Conservation (phyloP, 1,140 invertebrate genomes). For the Magallana gigas region DNA sequence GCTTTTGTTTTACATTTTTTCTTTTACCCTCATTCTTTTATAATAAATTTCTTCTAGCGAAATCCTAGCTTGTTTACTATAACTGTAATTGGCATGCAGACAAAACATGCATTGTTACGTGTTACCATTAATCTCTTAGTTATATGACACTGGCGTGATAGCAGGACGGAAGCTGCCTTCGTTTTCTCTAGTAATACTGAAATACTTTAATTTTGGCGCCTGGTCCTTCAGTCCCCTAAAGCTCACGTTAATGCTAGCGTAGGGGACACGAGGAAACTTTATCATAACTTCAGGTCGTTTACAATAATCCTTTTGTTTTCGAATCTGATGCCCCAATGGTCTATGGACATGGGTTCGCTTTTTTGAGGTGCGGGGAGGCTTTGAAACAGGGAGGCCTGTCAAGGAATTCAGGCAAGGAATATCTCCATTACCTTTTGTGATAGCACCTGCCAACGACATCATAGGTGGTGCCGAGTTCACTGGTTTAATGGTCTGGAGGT, state of each 20-base stretch:
- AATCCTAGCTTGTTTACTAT: conserved; percentile 29
- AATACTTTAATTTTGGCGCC: conserved; percentile 69
- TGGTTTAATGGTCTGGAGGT: conserved; percentile 69
- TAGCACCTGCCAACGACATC: conserved; percentile 36
- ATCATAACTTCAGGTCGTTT: conserved; percentile 63
- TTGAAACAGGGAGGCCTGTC: conserved; percentile 63
- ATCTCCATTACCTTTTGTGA: conserved; percentile 72
- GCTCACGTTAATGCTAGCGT: conserved; percentile 69
- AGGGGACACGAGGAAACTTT: conserved; percentile 69
- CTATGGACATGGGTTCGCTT: conserved; percentile 59
- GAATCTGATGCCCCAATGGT: conserved; percentile 51
- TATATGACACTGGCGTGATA: conserved; percentile 19
- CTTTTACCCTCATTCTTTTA: neutral
- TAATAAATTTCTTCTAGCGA: neutral
- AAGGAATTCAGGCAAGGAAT: conserved; percentile 60
- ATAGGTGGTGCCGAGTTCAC: neutral
- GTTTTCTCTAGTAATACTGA: conserved; percentile 62
- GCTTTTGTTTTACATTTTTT: neutral
- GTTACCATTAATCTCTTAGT: conserved; percentile 35
- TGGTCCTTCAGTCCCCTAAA: conserved; percentile 62
- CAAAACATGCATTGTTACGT: conserved; percentile 14
- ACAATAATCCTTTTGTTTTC: conserved; percentile 52
- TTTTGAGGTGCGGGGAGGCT: conserved; percentile 53
- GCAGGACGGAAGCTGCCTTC: conserved; percentile 60
- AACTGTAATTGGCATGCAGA: neutral